Evolutionary conservation across 2,888 invertebrate genomes (phyloP), one percentile per base, ranked within the genome.

Genomic region (Mythimna impura): DNA sequence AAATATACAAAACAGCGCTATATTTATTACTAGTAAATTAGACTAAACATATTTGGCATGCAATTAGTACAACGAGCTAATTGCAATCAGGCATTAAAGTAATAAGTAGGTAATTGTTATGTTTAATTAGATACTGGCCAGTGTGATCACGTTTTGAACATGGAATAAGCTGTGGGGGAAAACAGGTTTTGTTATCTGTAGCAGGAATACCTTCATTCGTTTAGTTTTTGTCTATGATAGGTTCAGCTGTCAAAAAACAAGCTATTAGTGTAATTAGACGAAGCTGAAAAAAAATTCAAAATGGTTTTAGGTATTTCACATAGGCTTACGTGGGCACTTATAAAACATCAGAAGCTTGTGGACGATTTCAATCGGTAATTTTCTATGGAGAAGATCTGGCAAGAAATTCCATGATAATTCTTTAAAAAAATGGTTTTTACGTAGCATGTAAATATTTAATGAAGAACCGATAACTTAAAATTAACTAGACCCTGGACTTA

Each of bases 71-170:
- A 36, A 1, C 25, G 22, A 34, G 40, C 71, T 80, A 83, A 80
- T 83, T 83, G 71, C 61, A 79, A 75, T 75, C 69, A 79, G 3
- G 58, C 58, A 30, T 57, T 63, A 36, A 60, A 54, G 25, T 79
- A 84, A 83, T 83, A 72, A 83, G 74, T 66, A 81, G 81, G 63
- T 84, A 84, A 78, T 82, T 83, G 65, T 73, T 47, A 73, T 61
- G 67, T 84, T 69, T 71, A 70, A 85, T 85, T 79, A 83, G 22
- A 54, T 25, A 34, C 58, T n/a, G 43, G 47, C 5, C 10, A 34
- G 61, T n/a, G 34, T 10, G 52, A 64, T 25, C 71, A 50, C 63
- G 73, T 62, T 64, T 61, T 68, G 22, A 34, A 69, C 72, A 71
- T 50, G 54, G 12, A 25, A 61, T 40, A 34, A 25, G 25, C 34